These are phyloP conservation scores for Euwallacea similis DNA, from an alignment of 1,140 invertebrate genomes.

Conservation along the genomic window DNA sequence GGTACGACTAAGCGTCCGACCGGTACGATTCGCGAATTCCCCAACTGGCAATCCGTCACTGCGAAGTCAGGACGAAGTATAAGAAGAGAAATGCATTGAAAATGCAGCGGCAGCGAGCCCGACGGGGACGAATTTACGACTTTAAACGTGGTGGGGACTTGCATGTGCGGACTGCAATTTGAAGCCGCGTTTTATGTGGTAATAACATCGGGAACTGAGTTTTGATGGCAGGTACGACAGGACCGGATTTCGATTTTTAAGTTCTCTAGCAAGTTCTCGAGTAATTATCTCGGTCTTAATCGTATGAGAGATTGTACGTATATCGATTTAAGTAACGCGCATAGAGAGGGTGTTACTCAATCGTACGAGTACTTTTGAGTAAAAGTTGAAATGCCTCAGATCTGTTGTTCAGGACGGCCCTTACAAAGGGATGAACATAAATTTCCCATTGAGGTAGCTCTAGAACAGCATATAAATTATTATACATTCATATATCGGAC, in stretches of 20 bases:
- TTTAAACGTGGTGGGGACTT: slow-evolving; percentile 49
- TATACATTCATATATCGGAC: no score
- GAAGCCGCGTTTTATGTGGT: slow-evolving; percentile 51
- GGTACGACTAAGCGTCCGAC: neutral
- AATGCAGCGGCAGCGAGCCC: slow-evolving; percentile 42
- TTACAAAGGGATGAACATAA: no score
- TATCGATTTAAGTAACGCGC: no score
- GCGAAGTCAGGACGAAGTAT: slow-evolving; percentile 32
- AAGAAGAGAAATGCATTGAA: slow-evolving; percentile 48
- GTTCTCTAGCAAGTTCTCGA: no score
- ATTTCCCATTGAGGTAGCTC: no score
- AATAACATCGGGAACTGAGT: slow-evolving; percentile 52
- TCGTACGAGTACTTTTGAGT: no score
- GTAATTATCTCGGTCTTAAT: no score
- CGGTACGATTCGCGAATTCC: slow-evolving; percentile 36
- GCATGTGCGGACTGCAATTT: slow-evolving; percentile 54
- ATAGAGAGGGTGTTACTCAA: no score
- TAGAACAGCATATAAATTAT: no score
- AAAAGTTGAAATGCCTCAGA: no score
- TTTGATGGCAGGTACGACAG: slow-evolving; percentile 48
- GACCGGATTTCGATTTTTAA: slow-evolving; percentile 8
- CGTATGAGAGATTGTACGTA: no score
- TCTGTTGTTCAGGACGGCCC: no score
- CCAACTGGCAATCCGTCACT: slow-evolving; percentile 50
- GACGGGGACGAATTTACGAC: slow-evolving; percentile 52